Base-by-base conservation (phyloP, 2,888 invertebrate genomes). In the Camponotus fellah region DNA sequence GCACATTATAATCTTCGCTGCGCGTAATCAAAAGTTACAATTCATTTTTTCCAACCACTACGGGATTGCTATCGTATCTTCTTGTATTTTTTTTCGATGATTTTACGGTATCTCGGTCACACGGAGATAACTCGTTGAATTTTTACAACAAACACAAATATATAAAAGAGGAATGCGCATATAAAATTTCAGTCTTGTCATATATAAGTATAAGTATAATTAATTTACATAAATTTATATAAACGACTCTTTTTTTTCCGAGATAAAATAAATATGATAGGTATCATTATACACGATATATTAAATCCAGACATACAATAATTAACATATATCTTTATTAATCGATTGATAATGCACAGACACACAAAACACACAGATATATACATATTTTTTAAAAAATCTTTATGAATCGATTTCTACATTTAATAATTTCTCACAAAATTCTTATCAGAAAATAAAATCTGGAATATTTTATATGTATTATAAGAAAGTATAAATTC, bases 1-100 rank as follows among this genome's bases (percentile, higher is more conserved):
- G 56, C 60, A 26, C 60, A 43, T 80, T 80, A 80, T 72, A 71
- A 72, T 80, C 26, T 49, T 65, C 58, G 37, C 10, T 21, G 32
- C 58, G 6, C 14, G 43, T 66, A 75, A 77, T 77, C 34, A 37
- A 32, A 77, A 77, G 68, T 77, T 68, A 9, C 26, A 58, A 43
- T 58, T 43, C 14, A 43, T 26, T 58, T 53, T n/a, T 68, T 68
- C 37, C n/a, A 56, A 26, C 43, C n/a, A 56, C 40, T 12, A 32
- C 76, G 56, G 12, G 40, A 56, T 68, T 77, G 26, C 53, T 65
- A 37, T 65, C 12, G 3, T 43, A 6, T 32, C 53, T 9, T 49
- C 6, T n/a, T 66, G 26, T 46, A 14, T 56, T 46, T 62, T 46
- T 46, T 40, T 17, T 37, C 10, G 17, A 46, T 17, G n/a, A 53